Evolutionary conservation across 2,888 invertebrate species (phyloP).

Genomic region (Linnaemya tessellans): DNA sequence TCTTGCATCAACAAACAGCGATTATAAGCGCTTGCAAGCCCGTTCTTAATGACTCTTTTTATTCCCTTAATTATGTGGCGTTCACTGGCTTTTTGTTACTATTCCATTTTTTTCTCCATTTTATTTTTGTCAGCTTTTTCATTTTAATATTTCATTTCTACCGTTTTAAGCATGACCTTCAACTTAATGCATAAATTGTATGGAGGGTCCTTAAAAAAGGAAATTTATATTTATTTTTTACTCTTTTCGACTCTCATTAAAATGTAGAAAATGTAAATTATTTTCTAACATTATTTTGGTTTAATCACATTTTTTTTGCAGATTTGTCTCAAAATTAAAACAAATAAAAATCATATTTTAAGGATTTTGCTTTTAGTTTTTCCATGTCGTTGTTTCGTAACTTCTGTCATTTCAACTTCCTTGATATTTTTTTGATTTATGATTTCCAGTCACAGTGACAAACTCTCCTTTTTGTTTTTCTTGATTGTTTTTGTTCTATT

Average conservation of each 20-base stretch:
- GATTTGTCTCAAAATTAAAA: constrained; percentile 14
- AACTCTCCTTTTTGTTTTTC: constrained; percentile 56
- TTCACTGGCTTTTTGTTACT: constrained; percentile 20
- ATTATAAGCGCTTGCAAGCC: neutral
- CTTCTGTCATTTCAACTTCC: constrained; percentile 64
- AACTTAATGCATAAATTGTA: constrained; percentile 54
- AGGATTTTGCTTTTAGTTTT: constrained; percentile 29
- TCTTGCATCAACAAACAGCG: neutral
- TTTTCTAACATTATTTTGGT: constrained; percentile 53
- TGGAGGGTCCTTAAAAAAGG: constrained; percentile 38
- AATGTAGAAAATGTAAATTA: constrained; percentile 55
- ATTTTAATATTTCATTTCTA: constrained; percentile 57
- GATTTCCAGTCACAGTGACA: constrained; percentile 68
- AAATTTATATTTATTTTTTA: constrained; percentile 1
- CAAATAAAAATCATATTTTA: constrained; percentile 35
- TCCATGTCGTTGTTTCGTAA: constrained; percentile 43
- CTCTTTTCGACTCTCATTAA: constrained; percentile 47
- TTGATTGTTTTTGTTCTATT: constrained; percentile 42
- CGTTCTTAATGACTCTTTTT: constrained; percentile 38
- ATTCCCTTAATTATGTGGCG: constrained; percentile 35
- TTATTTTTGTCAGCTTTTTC: constrained; percentile 17
- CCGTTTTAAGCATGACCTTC: constrained; percentile 63
- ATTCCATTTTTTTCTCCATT: neutral
- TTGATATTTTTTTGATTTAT: constrained; percentile 68
- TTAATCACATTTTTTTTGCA: neutral